phyloP scores from a whole-genome alignment of 2,113 vertebrate species.

The Chunga burmeisteri region DNA sequence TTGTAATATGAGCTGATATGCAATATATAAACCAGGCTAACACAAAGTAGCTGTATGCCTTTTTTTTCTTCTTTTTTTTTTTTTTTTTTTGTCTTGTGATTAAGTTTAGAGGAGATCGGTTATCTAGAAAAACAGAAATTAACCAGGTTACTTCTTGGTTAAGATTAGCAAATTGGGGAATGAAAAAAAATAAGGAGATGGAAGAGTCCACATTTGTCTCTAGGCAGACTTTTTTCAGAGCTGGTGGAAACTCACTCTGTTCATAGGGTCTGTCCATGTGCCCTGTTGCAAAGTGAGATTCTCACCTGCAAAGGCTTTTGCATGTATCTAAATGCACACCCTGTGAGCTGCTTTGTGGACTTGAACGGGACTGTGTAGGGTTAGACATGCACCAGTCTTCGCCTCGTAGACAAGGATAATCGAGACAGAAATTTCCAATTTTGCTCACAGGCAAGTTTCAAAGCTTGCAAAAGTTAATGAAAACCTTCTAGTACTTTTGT shows the following conservation, averaged over 20 bases:
- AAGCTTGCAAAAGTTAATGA: background rate
- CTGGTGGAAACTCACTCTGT: background rate
- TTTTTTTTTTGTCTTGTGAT: background rate
- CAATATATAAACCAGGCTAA: background rate
- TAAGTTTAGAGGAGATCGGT: background rate
- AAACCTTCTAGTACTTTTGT: background rate
- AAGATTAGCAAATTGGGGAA: background rate
- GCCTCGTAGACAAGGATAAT: background rate
- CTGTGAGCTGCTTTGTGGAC: background rate
- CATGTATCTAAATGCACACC: background rate
- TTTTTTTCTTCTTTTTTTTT: background rate
- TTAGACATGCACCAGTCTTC: background rate
- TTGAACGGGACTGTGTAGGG: background rate
- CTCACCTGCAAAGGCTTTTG: background rate
- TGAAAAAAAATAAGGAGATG: background rate
- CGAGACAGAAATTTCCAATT: background rate
- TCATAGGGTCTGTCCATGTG: accelerated
- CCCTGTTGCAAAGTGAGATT: background rate
- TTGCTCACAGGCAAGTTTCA: background rate
- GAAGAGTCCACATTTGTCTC: background rate
- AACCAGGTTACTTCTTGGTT: background rate
- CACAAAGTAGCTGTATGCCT: background rate
- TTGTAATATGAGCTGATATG: background rate
- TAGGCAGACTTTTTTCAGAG: background rate
- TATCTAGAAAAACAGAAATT: background rate